Base-by-base conservation (phyloP, 2,888 invertebrate species). In the Lasioglossum marginatum region DNA sequence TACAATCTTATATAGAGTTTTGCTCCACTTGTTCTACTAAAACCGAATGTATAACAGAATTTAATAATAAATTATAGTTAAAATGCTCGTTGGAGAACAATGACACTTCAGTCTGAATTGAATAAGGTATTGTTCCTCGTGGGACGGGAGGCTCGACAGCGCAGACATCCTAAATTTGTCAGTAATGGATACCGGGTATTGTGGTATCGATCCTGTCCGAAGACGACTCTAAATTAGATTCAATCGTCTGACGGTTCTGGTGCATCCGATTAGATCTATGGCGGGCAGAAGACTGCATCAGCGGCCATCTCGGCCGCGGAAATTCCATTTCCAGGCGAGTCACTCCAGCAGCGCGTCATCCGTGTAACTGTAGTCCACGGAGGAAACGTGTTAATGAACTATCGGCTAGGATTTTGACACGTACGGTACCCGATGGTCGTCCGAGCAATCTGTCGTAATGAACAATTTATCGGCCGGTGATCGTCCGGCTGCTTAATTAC, bases 351-450 rank as follows among this genome's bases (percentile, higher is more conserved):
- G 43, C 76, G 60, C 75, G 81, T 73, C 83, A 63, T 43, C 23
- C 72, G 34, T 45, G 19, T 77, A 74, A 73, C 74, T 57, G 72
- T 52, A 48, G 57, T 57, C 43, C 60, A 43, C n/a, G 71, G 48
- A 74, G 79, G 80, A 88, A 73, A 77, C 85, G 85, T 82, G 87
- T 85, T 88, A 88, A 88, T 85, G 85, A 82, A 79, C 79, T 48
- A 48, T 77, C 78, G 52, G 43, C 66, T 74, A 76, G 75, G 37
- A 70, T 82, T 80, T 82, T 76, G 72, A 81, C 84, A 34, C 63
- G 57, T 66, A 71, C 40, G 27, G 43, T 43, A 34, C 34, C 31
- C 40, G 68, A n/a, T 68, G n/a, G 4, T 27, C 43, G 74, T 14
- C 23, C 75, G 43, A 34, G 40, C 79, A 74, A 77, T 86, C 76